These are phyloP conservation scores for Mormyrus iriodes DNA, from an alignment of 2,113 vertebrate genomes.

Conservation along the genomic window DNA sequence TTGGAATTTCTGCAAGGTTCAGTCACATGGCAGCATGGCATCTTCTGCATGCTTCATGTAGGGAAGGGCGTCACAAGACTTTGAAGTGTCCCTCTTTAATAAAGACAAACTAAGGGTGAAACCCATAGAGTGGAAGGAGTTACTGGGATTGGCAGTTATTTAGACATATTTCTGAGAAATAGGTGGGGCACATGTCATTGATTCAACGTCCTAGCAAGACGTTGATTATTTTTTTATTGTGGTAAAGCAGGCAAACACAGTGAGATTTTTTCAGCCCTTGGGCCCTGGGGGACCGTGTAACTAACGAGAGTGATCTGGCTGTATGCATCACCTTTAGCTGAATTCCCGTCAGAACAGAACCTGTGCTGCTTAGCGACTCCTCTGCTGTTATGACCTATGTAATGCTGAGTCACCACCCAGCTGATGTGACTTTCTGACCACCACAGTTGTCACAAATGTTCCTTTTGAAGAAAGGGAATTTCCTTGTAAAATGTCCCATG, in stretches of 20 bases:
- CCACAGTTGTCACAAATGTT: background rate
- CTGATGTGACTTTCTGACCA: background rate
- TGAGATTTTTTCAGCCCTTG: background rate
- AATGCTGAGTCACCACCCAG: background rate
- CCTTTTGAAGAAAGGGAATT: background rate
- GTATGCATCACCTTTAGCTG: background rate
- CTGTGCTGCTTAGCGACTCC: background rate
- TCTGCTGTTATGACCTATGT: background rate
- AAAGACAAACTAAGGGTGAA: background rate
- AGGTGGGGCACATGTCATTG: background rate
- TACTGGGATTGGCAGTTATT: background rate
- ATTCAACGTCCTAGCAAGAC: background rate
- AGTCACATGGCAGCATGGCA: background rate
- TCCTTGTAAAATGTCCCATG: background rate
- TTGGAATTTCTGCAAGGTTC: background rate
- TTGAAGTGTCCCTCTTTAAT: background rate
- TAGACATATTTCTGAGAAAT: background rate
- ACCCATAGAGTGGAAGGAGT: background rate
- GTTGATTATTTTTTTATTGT: background rate
- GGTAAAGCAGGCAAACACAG: background rate
- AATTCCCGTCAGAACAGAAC: conserved; percentile 7
- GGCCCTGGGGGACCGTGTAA: background rate
- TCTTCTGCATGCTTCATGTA: background rate
- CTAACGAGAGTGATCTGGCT: background rate
- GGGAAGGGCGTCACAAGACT: background rate